Evolutionary conservation across 2,888 invertebrate species (phyloP), one percentile per base, ranked within the genome.

Genomic region (Heterodera filipjevi): DNA sequence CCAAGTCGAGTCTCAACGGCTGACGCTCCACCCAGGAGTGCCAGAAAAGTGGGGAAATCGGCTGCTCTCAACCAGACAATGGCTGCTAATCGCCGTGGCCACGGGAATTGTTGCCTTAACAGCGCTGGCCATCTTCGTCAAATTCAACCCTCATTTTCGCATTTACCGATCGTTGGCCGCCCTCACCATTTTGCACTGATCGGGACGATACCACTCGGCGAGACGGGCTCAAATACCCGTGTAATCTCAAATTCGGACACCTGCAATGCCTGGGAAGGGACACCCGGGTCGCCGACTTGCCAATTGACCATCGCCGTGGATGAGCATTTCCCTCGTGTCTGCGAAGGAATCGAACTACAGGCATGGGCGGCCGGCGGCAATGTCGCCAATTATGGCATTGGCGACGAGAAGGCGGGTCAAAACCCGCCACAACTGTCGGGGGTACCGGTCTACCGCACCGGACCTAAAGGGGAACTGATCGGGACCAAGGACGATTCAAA

Each of bases 11-110:
- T 27, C 27, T 22, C 59, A 59, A 8, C 59, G 27, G n/a, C 59
- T 59, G 6, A 27, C 10, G 8, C 35, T 71, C 1, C 71, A 71
- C 71, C 71, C 71, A 14, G 71, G 71, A 16, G 53, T 71, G 39
- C 46, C 71, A 3, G 46, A 49, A 32, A 12, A 71, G 27, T 71
- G 71, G 32, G 53, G 53, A 12, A 71, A 71, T 14, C 59, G 59
- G 6, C 5, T 59, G 27, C 59, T 59, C 2, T 10, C 22, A 8
- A 59, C 19, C 6, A 27, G 59, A 10, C 59, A 19, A 59, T 59
- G 27, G 59, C 59, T 59, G n/a, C 10, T 59, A 1, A 27, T 27
- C 2, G 59, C 59, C 59, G 10, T 59, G 2, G 27, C n/a, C 59
- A 8, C 27, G 27, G 59, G 59, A 10, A 22, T 59, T 8, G 27